Evolutionary conservation across 2,888 invertebrate genomes (phyloP), one percentile per base, ranked within the genome.

Genomic region (Pandemis corylana): DNA sequence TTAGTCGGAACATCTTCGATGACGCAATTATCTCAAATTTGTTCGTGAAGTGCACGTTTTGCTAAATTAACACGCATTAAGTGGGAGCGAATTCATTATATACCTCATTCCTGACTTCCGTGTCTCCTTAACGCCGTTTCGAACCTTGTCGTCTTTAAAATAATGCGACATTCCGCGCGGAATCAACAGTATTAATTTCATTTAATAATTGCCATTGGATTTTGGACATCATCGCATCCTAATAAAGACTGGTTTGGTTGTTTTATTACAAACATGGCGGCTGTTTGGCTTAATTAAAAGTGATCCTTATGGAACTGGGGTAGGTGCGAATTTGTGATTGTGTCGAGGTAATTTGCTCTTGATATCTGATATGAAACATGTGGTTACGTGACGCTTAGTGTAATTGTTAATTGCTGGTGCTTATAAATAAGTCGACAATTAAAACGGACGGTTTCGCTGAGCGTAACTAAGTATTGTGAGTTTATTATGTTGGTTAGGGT

Each of bases 61-160:
- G 77, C 76, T 78, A 77, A 79, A 81, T 81, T 81, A 81, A 77
- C 79, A 78, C 77, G 79, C 78, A 77, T 78, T 76, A 78, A 78
- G 75, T 72, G 64, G 66, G 71, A 71, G 73, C 65, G 71, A 76
- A 77, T 76, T 77, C 76, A 76, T 78, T 73, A 76, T 73, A 76
- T 72, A 72, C 73, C 72, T 77, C 77, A 77, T 78, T 79, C 76
- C 75, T 76, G 76, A 76, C 77, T 76, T 71, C 49, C 68, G 63
- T 49, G 46, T 15, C 59, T 13, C 51, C 42, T 7, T 42, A 53
- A 67, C 20, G 44, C 42, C n/a, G 70, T 75, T 75, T 72, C 63
- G 41, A 64, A 69, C 75, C 69, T 20, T 70, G 72, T 51, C 12
- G 15, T 59, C 20, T 62, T 41, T 28, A 49, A 67, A 61, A 71